These are phyloP conservation scores for Ctena decussata DNA, from an alignment of 2,888 invertebrate species.

Conservation along the genomic window DNA sequence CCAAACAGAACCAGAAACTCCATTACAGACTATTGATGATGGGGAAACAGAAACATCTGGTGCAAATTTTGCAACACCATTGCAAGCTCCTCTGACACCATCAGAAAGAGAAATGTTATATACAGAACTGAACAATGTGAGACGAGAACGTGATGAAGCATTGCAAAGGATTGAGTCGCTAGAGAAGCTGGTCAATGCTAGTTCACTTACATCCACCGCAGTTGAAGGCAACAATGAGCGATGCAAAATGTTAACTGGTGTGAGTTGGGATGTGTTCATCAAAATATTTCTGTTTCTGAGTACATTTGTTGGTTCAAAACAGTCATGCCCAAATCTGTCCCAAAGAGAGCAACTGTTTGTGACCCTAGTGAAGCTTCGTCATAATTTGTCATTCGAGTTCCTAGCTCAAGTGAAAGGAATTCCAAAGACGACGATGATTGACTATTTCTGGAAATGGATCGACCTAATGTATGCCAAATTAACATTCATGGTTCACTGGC, in stretches of 20 bases:
- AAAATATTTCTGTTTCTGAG: slow-evolving; percentile 12
- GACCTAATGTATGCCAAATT: slow-evolving; percentile 39
- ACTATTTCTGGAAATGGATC: slow-evolving; percentile 58
- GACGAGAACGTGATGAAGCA: neutral
- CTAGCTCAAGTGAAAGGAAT: slow-evolving; percentile 31
- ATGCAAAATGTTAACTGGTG: slow-evolving; percentile 31
- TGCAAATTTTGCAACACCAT: neutral
- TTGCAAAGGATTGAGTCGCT: neutral
- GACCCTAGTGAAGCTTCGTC: slow-evolving; percentile 51
- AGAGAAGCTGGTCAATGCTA: neutral
- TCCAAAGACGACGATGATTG: slow-evolving; percentile 6
- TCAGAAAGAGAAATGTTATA: slow-evolving; percentile 3
- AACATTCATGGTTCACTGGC: slow-evolving; percentile 44
- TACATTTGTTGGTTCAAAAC: neutral
- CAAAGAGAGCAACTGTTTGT: slow-evolving; percentile 41
- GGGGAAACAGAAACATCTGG: neutral
- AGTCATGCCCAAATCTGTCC: neutral
- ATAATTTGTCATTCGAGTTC: slow-evolving; percentile 40
- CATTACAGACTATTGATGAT: neutral
- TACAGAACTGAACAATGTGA: neutral
- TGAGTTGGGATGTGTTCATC: slow-evolving; percentile 32
- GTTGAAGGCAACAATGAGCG: slow-evolving; percentile 29
- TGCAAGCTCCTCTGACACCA: neutral
- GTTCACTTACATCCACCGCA: neutral
- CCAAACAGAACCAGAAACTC: neutral